phyloP scores from a whole-genome alignment of 2,797 vertebrate genomes.

The Lindbergichthys nudifrons region DNA sequence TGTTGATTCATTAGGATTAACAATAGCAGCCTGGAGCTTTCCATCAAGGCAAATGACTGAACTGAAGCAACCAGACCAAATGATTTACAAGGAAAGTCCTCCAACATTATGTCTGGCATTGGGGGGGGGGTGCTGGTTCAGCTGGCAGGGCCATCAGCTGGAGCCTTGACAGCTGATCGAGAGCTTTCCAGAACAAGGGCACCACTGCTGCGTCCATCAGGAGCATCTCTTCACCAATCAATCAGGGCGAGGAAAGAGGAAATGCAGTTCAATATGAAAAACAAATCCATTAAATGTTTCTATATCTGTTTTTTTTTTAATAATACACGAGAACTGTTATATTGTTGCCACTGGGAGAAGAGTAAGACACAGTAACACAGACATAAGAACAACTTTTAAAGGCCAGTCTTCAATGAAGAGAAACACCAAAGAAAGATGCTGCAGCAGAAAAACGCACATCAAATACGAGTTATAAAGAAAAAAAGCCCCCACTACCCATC shows the following conservation, averaged over 20 bases:
- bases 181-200: constrained; percentile 14
- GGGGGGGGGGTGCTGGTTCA: background rate
- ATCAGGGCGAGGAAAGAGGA: background rate
- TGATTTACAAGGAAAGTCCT: constrained; percentile 58
- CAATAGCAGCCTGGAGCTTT: constrained; percentile 16
- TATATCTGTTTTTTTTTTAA: too few relatives aligned
- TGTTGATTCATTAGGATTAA: constrained; percentile 5
- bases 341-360: background rate
- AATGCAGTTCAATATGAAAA: too few relatives aligned
- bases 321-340: too few relatives aligned
- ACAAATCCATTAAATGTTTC: too few relatives aligned
- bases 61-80: constrained; percentile 41
- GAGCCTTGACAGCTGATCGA: constrained; percentile 12
- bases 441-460: background rate
- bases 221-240: constrained; percentile 9
- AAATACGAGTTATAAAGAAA: background rate
- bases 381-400: background rate
- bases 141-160: constrained; percentile 16
- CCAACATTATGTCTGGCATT: constrained; percentile 52
- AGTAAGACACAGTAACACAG: background rate
- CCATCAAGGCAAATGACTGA: constrained; percentile 46
- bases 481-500: constrained; percentile 11
- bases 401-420: background rate
- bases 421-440: background rate
- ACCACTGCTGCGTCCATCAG: background rate